A percentile compares a stretch with the other conserved stretches of the same genome.
These are phyloP conservation scores for Hemichromis elongatus DNA, from an alignment of 2,113 vertebrate genomes.

Conservation along the genomic window DNA sequence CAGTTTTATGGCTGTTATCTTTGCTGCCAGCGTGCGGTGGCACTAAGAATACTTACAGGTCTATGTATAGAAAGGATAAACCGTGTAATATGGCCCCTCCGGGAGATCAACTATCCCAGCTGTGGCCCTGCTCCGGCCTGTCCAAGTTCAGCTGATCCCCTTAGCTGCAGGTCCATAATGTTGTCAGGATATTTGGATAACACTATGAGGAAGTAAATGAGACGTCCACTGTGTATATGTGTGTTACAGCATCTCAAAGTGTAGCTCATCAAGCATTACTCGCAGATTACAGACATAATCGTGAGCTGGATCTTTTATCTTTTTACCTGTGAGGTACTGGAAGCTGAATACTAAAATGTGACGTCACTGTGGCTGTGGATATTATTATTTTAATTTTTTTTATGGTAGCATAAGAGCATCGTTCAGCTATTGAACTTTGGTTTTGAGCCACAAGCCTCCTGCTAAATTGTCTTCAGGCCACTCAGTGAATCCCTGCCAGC, in stretches of 20 bases:
- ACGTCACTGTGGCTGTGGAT: background rate
- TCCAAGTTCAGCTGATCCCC: conserved; percentile 21
- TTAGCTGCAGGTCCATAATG: conserved; percentile 38
- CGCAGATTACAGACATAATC: conserved; percentile 27
- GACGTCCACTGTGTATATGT: background rate
- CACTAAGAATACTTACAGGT: conserved; percentile 26
- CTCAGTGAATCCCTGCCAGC: conserved; percentile 4
- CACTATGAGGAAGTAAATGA: conserved; percentile 5
- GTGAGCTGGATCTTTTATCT: background rate
- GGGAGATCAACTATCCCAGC: conserved; percentile 32
- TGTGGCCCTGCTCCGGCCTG: conserved; percentile 3
- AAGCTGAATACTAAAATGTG: conserved; percentile 13
- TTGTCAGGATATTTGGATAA: conserved; percentile 21
- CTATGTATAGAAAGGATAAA: conserved; percentile 59
- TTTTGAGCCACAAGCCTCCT: background rate
- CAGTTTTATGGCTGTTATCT: background rate
- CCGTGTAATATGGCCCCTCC: conserved; percentile 9
- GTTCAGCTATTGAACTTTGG: background rate
- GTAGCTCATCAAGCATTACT: too few relatives aligned
- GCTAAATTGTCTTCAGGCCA: conserved; percentile 17
- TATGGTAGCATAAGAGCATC: background rate
- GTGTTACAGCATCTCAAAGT: background rate
- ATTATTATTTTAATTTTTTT: background rate
- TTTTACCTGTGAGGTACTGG: background rate
- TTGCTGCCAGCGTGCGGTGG: background rate